Evolutionary conservation across 2,888 invertebrate genomes (phyloP).

Genomic region (Poecilus cupreus): DNA sequence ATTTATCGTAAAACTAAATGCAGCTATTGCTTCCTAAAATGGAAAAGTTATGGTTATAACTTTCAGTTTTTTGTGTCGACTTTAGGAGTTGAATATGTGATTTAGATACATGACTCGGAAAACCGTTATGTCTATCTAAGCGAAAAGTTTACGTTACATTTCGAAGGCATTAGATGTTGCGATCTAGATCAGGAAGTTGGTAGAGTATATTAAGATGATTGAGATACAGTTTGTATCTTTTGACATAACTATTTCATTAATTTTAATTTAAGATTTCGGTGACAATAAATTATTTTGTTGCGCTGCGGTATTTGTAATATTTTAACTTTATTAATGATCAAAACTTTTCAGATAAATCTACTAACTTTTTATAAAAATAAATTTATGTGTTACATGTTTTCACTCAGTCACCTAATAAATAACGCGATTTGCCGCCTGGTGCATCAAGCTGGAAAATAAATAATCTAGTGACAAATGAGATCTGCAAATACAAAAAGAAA

Average conservation of each 20-base stretch:
- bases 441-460: no score
- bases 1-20: no score
- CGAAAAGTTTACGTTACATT: conserved; percentile 5
- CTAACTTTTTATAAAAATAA: no score
- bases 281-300: no score
- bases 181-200: not conserved
- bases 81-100: not conserved
- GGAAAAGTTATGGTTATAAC: not conserved
- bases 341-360: no score
- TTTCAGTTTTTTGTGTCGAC: not conserved
- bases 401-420: no score
- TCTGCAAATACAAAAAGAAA: no score
- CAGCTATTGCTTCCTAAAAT: not conserved
- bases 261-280: not conserved
- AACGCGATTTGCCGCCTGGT: no score
- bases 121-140: conserved; percentile 3
- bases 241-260: not conserved
- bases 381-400: no score
- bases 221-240: not conserved
- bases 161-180: not conserved
- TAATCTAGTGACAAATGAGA: no score
- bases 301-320: no score
- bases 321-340: no score
- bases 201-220: conserved; percentile 8
- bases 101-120: not conserved